A percentile compares a stretch with the other conserved stretches of the same genome.
phyloP scores from a whole-genome alignment of 2,888 invertebrate species.

The Melangyna quadrimaculata region DNA sequence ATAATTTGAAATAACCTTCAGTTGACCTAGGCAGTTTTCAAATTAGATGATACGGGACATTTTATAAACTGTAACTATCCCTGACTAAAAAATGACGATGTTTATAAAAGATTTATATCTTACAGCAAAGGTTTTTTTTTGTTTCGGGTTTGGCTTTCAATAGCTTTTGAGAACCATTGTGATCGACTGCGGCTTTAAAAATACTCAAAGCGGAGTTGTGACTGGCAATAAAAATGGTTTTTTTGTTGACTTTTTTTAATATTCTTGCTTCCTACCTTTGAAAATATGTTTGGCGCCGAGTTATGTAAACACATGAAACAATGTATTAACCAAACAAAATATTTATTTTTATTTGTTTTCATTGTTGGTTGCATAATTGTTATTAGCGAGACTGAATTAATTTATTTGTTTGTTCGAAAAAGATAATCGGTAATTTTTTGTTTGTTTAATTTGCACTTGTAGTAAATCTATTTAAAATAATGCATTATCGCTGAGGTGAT shows the following conservation, averaged over 20 bases:
- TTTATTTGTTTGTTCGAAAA: background rate
- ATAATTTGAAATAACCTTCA: conserved; percentile 67
- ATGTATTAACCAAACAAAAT: background rate
- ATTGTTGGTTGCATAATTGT: conserved; percentile 3
- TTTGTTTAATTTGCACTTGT: background rate
- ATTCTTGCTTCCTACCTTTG: background rate
- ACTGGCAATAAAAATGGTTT: background rate
- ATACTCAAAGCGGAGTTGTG: background rate
- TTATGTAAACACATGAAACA: background rate
- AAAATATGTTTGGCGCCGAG: background rate
- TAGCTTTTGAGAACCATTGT: background rate
- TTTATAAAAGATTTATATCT: background rate
- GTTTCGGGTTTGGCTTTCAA: no score
- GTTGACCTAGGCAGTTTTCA: conserved; percentile 60
- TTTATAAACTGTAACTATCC: background rate
- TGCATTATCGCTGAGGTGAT: background rate
- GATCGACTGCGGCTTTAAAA: background rate
- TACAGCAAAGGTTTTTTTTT: background rate
- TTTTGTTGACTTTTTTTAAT: background rate
- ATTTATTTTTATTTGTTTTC: background rate
- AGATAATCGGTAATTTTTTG: background rate
- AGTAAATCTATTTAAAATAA: background rate
- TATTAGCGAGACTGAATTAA: background rate
- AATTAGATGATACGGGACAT: conserved; percentile 7
- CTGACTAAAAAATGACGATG: background rate